Percentiles rank a stretch among this genome's conserved stretches.
phyloP scores from a whole-genome alignment of 1,140 invertebrate species.

The Ephestia elutella region DNA sequence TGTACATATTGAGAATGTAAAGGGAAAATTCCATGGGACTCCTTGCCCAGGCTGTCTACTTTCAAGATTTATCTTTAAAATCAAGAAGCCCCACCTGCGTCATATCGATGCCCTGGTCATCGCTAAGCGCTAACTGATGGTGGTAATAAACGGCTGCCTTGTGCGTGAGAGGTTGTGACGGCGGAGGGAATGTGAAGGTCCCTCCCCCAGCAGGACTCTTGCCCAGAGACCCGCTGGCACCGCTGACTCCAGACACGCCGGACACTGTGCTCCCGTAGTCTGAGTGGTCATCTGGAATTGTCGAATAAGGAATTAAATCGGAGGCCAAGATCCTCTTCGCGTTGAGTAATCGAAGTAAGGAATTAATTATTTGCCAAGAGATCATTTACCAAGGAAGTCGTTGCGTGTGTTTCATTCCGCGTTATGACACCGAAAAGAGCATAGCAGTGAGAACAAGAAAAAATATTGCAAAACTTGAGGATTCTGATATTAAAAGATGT shows the following conservation, averaged over 20 bases:
- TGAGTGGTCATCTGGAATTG: constrained; percentile 76
- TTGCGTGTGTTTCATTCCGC: no score
- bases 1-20: no score
- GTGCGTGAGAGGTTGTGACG: constrained; percentile 77
- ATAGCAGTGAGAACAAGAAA: no score
- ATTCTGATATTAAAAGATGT: no score
- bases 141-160: constrained; percentile 84
- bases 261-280: constrained; percentile 78
- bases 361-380: no score
- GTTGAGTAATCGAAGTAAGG: no score
- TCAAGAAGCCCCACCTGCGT: constrained; percentile 75
- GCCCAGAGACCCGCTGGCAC: constrained; percentile 75
- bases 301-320: background rate
- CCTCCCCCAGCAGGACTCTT: constrained; percentile 67
- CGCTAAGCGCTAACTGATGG: constrained; percentile 82
- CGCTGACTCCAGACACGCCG: constrained; percentile 63
- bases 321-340: no score
- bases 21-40: no score
- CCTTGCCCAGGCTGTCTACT: no score
- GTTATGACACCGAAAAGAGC: no score
- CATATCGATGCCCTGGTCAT: constrained; percentile 83
- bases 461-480: no score
- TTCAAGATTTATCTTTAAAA: background rate
- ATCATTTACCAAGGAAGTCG: no score
- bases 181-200: constrained; percentile 76